Evolutionary conservation across 64 coral and sea anemone species (phyloP).

Genomic region (Porites lutea): DNA sequence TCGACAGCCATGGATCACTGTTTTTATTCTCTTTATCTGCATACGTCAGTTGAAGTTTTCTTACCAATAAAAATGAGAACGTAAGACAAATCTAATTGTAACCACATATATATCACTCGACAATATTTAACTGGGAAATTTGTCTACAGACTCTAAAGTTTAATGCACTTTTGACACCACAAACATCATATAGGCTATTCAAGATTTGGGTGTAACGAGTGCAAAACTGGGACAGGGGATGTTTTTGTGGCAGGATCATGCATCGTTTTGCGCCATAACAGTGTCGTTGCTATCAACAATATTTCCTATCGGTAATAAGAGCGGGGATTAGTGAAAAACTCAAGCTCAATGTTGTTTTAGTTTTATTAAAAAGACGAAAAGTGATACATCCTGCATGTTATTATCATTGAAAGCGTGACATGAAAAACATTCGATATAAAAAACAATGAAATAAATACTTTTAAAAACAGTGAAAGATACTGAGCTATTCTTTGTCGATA

Average conservation of each 20-base stretch:
- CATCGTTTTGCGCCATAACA: background rate
- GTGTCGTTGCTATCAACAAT: background rate
- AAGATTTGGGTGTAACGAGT: no score
- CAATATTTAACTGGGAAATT: no score
- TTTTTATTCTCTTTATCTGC: background rate
- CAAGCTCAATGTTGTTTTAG: background rate
- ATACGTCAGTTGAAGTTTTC: background rate
- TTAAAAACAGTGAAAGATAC: background rate
- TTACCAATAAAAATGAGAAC: background rate
- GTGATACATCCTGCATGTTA: background rate
- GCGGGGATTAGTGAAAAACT: no score
- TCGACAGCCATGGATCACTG: background rate
- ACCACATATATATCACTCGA: no score
- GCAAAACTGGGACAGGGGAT: no score
- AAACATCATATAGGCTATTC: no score
- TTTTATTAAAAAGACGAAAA: background rate
- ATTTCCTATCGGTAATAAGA: no score
- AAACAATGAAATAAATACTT: background rate
- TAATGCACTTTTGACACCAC: no score
- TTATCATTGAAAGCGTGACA: background rate
- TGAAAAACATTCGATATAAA: background rate
- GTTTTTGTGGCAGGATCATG: no score
- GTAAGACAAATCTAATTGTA: no score
- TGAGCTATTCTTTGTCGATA: background rate
- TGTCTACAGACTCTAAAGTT: no score